Evolutionary conservation across 1,140 invertebrate species (phyloP), one percentile per base, ranked within the genome.

Genomic region (Drosophila guanche): DNA sequence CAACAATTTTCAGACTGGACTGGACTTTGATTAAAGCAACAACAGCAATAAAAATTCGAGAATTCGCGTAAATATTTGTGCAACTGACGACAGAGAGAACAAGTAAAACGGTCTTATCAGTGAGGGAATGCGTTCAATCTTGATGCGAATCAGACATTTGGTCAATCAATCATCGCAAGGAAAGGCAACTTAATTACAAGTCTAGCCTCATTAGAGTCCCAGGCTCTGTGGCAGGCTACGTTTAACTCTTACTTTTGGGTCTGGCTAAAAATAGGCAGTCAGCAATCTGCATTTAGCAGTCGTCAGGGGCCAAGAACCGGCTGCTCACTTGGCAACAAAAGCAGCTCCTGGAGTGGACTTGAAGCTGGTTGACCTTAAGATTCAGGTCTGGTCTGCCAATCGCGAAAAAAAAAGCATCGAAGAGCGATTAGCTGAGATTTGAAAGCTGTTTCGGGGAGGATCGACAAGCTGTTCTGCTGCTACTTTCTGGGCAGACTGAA

Each of bases 331-430:
- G 66, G 46, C 66, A 68, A 69, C 66, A 67, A 48, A 48, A 37
- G 12, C 33, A 0, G 33, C 33, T 48, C 43, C 50, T 51, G 33
- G 33, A 12, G 43, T 47, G 27, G 16, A 20, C 16, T 0, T 20
- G 16, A 20, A 75, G 72, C 79, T 58, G 65, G 79, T 84, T 79
- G 70, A 79, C 63, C 79, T 83, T 75, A 75, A 75, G 59, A 74
- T 67, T 80, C 33, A 37, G 10, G 10, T 61, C 42, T 50, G 27
- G 53, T 59, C 55, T 57, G 51, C 65, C 41, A 57, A 54, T 47
- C 16, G 57, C 12, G 29, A 33, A 46, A n/a, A 43, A 51, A 47
- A 65, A 72, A 72, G 33, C 45, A 58, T 53, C 58, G 42, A 37
- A 43, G 29, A 37, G 40, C 61, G 54, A 48, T 59, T 48, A 48